Evolutionary conservation across 2,888 invertebrate species (phyloP).

Genomic region (Drosophila mayaguana): DNA sequence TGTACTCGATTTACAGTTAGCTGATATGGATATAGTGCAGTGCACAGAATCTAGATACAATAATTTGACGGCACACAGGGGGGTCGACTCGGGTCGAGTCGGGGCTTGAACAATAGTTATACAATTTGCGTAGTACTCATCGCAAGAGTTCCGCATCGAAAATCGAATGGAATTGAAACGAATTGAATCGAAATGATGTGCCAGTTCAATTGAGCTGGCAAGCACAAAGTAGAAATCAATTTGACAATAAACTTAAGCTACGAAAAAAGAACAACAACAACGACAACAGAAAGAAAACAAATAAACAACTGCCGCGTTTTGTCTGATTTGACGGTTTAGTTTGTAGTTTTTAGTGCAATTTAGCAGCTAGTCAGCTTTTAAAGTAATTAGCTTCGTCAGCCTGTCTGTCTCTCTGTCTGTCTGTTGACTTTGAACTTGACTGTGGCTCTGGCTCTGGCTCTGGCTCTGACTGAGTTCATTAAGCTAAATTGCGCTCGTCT

Average conservation of each 20-base stretch:
- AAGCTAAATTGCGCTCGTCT: constrained; percentile 23
- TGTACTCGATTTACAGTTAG: background rate
- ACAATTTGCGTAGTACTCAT: constrained; percentile 36
- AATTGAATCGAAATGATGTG: constrained; percentile 42
- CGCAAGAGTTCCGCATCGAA: constrained; percentile 46
- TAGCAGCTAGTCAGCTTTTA: constrained; percentile 14
- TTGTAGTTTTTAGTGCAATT: constrained; percentile 14
- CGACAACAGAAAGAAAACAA: background rate
- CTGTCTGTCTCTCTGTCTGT: background rate
- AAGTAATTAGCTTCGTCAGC: constrained; percentile 12
- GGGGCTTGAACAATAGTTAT: constrained; percentile 16
- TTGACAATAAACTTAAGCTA: constrained; percentile 1
- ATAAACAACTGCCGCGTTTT: background rate
- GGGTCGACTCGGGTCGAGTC: background rate
- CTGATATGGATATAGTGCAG: background rate
- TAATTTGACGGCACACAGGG: background rate
- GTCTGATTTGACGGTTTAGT: constrained; percentile 27
- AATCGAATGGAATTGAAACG: constrained; percentile 30
- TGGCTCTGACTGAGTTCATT: constrained; percentile 35
- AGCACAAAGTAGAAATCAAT: constrained; percentile 25
- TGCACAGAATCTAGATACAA: background rate
- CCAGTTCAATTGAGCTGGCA: constrained; percentile 26
- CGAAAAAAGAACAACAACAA: background rate
- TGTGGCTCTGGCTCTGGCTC: background rate
- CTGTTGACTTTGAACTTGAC: constrained; percentile 61